A percentile compares a stretch with the other conserved stretches of the same genome.
Conservation (phyloP, 2,797 vertebrate species). For the Poeciliopsis presidionis region DNA sequence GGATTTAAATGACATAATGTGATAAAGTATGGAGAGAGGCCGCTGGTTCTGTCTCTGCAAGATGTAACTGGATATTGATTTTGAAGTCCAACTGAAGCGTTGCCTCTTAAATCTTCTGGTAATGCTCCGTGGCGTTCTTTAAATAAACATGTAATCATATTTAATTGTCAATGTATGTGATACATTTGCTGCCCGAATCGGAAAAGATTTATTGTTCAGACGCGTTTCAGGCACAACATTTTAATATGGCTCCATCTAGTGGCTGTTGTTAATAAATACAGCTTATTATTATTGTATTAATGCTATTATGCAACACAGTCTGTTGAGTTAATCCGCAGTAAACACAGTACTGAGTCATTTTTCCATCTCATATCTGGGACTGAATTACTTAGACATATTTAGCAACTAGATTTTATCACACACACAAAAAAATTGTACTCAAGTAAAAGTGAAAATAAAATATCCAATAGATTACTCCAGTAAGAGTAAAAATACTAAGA, state of each 20-base stretch:
- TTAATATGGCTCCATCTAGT: conserved; percentile 60
- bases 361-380: background rate
- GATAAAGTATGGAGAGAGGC: conserved; percentile 56
- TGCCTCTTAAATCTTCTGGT: background rate
- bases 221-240: background rate
- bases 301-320: conserved; percentile 36
- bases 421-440: too few species aligned
- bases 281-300: conserved; percentile 24
- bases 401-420: background rate
- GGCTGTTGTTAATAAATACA: conserved; percentile 19
- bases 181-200: background rate
- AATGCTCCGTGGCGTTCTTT: background rate
- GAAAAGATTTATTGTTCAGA: background rate
- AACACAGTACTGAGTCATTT: conserved; percentile 4
- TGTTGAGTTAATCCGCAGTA: conserved; percentile 16
- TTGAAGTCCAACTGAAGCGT: conserved; percentile 13
- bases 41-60: conserved; percentile 13
- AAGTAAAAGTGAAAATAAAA: too few species aligned
- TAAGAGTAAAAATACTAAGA: too few species aligned
- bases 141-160: background rate
- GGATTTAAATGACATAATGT: conserved; percentile 73
- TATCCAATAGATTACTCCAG: too few species aligned
- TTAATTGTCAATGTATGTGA: background rate
- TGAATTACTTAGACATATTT: background rate
- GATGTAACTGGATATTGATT: conserved; percentile 29